Evolutionary conservation across 2,888 invertebrate genomes (phyloP).

Genomic region (Megamerina dolium): DNA sequence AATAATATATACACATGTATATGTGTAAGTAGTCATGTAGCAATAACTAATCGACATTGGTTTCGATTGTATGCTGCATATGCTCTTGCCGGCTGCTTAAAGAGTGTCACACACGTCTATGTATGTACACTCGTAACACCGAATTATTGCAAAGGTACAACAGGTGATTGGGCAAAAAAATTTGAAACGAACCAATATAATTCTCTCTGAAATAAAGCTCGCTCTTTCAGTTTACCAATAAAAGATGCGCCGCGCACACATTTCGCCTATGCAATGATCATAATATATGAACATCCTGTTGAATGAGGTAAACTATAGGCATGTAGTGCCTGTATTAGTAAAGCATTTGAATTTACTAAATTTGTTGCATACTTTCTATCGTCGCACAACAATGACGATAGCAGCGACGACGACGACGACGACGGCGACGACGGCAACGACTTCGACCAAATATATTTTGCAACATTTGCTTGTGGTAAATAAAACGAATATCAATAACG

Average conservation of each 20-base stretch:
- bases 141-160: too few species aligned
- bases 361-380: conserved; percentile 40
- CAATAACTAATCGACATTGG: too few species aligned
- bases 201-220: conserved; percentile 9
- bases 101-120: too few species aligned
- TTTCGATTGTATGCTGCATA: too few species aligned
- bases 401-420: not conserved
- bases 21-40: too few species aligned
- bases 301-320: too few species aligned
- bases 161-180: conserved; percentile 2
- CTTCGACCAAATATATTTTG: too few species aligned
- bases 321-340: not conserved
- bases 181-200: not conserved
- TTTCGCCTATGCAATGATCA: conserved; percentile 23
- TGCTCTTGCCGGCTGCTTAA: too few species aligned
- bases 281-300: conserved; percentile 11
- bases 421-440: not conserved
- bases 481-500: conserved; percentile 6
- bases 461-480: too few species aligned
- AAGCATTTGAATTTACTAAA: conserved; percentile 8
- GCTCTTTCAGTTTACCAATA: conserved; percentile 6
- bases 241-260: conserved; percentile 35
- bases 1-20: too few species aligned
- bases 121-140: too few species aligned
- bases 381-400: conserved; percentile 10